phyloP scores from a whole-genome alignment of 2,888 invertebrate species.

The Ischnus inquisitorius region DNA sequence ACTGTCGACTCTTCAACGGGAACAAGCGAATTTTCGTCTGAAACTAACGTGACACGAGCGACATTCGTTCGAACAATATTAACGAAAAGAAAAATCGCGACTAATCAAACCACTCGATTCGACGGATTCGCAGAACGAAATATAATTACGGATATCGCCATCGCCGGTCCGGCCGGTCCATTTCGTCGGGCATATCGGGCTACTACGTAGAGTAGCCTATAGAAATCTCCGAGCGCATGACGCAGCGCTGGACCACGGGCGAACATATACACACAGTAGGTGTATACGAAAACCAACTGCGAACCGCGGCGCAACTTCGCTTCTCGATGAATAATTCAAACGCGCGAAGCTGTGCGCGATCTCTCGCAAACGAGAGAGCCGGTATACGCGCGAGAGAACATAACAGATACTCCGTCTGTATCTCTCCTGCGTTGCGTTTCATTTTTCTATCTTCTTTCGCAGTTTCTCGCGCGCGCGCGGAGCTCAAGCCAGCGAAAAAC shows the following conservation, averaged over 20 bases:
- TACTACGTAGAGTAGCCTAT: constrained; percentile 75
- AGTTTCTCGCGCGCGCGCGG: constrained; percentile 62
- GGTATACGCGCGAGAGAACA: constrained; percentile 56
- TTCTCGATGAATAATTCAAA: constrained; percentile 82
- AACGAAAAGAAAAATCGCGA: constrained; percentile 15
- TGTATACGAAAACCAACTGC: constrained; percentile 51
- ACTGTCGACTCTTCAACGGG: neutral
- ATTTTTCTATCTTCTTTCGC: constrained; percentile 60
- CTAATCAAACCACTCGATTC: constrained; percentile 14
- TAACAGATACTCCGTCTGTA: constrained; percentile 18
- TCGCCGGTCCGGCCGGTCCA: constrained; percentile 71
- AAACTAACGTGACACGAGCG: neutral
- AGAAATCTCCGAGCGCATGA: constrained; percentile 37
- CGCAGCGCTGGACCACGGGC: constrained; percentile 46
- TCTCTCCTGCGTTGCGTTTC: constrained; percentile 41
- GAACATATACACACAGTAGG: constrained; percentile 28
- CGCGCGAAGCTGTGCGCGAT: constrained; percentile 73
- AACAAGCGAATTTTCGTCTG: neutral
- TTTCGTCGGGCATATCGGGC: constrained; percentile 68
- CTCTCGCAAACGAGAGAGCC: constrained; percentile 37
- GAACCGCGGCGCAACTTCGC: constrained; percentile 61
- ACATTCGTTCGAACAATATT: neutral
- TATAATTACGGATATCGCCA: constrained; percentile 76
- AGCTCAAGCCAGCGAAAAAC: constrained; percentile 66
- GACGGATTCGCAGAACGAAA: constrained; percentile 63